A percentile compares a stretch with the other conserved stretches of the same genome.
These are phyloP conservation scores for Macrochelys suwanniensis DNA, from an alignment of 2,797 vertebrate genomes.

Conservation along the genomic window DNA sequence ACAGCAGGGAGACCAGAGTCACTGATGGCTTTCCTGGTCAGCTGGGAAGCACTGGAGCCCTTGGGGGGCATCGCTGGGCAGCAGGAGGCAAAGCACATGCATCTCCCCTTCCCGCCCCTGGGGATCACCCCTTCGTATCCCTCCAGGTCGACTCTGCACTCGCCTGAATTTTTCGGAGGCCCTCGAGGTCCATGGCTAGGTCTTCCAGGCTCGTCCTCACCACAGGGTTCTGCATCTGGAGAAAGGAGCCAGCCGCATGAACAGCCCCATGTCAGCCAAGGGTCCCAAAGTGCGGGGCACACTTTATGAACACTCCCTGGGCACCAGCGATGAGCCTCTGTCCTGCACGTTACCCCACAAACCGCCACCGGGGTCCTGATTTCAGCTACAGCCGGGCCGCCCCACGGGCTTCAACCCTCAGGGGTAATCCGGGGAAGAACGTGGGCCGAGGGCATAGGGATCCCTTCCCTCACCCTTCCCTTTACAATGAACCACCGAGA, in stretches of 20 bases:
- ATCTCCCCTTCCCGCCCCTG: not conserved
- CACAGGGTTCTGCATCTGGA: slow-evolving; percentile 75
- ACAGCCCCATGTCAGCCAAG: not conserved
- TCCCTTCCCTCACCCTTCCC: not conserved
- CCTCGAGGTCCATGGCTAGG: slow-evolving; percentile 67
- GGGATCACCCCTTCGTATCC: not conserved
- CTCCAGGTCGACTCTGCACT: not conserved
- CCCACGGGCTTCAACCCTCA: not conserved
- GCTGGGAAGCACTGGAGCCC: not conserved
- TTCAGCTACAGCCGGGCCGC: not conserved
- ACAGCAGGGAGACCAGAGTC: not conserved
- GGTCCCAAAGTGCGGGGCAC: not conserved
- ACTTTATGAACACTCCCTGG: not conserved
- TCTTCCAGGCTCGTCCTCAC: slow-evolving; percentile 61
- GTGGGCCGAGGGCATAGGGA: not conserved
- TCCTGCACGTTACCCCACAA: not conserved
- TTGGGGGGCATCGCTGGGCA: not conserved
- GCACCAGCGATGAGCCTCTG: not conserved
- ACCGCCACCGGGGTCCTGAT: not conserved
- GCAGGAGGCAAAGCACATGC: not conserved
- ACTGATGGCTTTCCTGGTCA: not conserved
- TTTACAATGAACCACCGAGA: not conserved
- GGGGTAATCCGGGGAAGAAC: not conserved
- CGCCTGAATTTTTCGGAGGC: slow-evolving; percentile 79
- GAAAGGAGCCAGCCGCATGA: not conserved